Percentiles rank a stretch among this genome's conserved stretches.
Evolutionary conservation across 53 echinoderm and acorn worm species (phyloP).

Genomic region (Crossaster papposus): DNA sequence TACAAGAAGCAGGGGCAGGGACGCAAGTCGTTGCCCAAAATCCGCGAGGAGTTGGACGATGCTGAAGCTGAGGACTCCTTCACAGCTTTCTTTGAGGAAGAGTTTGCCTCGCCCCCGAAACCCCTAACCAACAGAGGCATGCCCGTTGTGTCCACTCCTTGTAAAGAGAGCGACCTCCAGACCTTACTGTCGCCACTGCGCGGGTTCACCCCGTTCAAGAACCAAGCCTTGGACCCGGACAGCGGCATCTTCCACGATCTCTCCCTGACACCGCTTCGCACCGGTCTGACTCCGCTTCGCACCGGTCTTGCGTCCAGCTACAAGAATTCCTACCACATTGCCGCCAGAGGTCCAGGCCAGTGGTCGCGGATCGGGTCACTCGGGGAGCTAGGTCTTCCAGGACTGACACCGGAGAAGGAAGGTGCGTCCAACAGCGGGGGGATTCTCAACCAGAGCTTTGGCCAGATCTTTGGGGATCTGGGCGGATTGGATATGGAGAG

Average conservation of each 20-base stretch:
- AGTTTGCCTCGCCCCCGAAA: conserved; percentile 28
- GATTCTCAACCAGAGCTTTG: conserved; percentile 75
- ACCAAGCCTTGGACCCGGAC: conserved; percentile 32
- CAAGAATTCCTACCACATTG: conserved; percentile 35
- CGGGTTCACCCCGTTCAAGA: conserved; percentile 64
- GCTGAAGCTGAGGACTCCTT: conserved; percentile 37
- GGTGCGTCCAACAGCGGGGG: not conserved
- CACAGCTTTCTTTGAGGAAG: conserved; percentile 46
- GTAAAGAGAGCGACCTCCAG: conserved; percentile 40
- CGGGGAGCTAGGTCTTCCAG: conserved; percentile 62
- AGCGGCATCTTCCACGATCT: conserved; percentile 62
- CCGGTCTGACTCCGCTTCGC: conserved; percentile 65
- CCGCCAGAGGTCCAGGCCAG: conserved; percentile 24
- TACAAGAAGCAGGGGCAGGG: conserved; percentile 32
- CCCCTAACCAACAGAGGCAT: not conserved
- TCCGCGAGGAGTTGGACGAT: conserved; percentile 26
- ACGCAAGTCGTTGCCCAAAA: conserved; percentile 22
- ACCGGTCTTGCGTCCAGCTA: conserved; percentile 69
- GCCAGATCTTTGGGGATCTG: conserved; percentile 75
- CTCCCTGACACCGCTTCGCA: conserved; percentile 64
- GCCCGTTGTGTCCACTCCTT: conserved; percentile 38
- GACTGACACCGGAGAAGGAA: conserved; percentile 69
- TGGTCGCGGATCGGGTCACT: conserved; percentile 61
- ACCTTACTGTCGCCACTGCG: conserved; percentile 74
- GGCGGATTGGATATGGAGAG: conserved; percentile 66